Evolutionary conservation across 2,888 invertebrate species (phyloP), one percentile per base, ranked within the genome.

Genomic region (Prosopocoilus inquinatus): DNA sequence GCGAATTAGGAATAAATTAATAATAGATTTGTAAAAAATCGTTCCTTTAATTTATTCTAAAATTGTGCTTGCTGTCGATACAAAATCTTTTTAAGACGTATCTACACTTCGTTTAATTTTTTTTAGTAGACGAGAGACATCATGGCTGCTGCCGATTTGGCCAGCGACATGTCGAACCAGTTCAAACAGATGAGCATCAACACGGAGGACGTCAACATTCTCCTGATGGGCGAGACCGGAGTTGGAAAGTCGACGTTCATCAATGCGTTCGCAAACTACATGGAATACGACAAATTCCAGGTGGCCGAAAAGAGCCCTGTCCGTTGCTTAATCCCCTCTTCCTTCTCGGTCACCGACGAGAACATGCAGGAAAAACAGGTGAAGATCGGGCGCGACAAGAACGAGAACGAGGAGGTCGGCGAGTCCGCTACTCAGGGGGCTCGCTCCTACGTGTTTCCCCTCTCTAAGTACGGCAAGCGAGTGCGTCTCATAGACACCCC

Each of bases 371-470:
- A 60, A 36, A 58, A 60, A 28, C 36, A 39, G 12, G 53, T 72
- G 12, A 49, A 58, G 34, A 59, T 70, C 20, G 71, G 70, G 4
- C 49, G 58, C 2, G 63, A 62, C 33, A 38, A 50, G 9, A 71
- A 73, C 53, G 60, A 64, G 34, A 54, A 52, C 20, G 36, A 47
- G 9, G 48, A 60, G 43, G 16, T 60, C 11, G 60, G 61, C 4
- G 58, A 46, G 34, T 64, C 65, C 1, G 62, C 63, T 15, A 65
- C 65, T 4, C 62, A 62, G 51, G 46, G 50, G 12, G 43, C 75
- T 89, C 92, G 9, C 86, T 86, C 53, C 89, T 92, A 73, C 90
- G 91, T 48, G 2, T 67, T 66, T 58, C 61, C 57, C 12, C 55
- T 60, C 9, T 11, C 47, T 41, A 53, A 48, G 32, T 33, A 44